A percentile compares a stretch with the other conserved stretches of the same genome.
These are phyloP conservation scores for Scopus umbretta DNA, from an alignment of 2,113 vertebrate species.

Conservation along the genomic window DNA sequence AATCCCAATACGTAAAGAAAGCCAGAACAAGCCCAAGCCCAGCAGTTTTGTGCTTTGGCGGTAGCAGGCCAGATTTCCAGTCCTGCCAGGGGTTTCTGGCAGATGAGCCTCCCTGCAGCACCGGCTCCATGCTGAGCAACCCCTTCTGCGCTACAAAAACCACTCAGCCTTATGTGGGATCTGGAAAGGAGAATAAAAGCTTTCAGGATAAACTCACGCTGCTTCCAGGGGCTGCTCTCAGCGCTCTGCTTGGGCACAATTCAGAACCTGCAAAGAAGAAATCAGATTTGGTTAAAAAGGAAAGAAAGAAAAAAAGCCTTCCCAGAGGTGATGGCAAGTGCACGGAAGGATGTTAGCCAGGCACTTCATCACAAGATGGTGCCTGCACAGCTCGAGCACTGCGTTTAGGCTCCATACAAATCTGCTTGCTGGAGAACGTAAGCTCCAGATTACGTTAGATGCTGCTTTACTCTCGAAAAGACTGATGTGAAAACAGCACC, in stretches of 20 bases:
- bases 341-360: not conserved
- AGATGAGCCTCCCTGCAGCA: not conserved
- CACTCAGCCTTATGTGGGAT: not conserved
- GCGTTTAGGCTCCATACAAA: not conserved
- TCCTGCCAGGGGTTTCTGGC: not conserved
- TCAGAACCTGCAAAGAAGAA: slow-evolving; percentile 36
- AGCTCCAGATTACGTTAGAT: not conserved
- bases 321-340: not conserved
- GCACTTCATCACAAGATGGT: not conserved
- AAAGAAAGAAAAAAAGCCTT: not conserved
- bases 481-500: not conserved
- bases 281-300: not conserved
- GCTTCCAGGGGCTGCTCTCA: slow-evolving; percentile 11
- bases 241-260: not conserved
- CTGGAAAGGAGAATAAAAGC: not conserved
- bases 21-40: not conserved
- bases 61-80: not conserved
- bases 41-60: not conserved
- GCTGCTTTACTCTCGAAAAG: not conserved
- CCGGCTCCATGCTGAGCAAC: not conserved
- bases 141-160: not conserved
- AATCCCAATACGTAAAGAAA: not conserved
- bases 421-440: not conserved
- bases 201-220: slow-evolving; percentile 48
- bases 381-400: rapidly evolving